phyloP scores from a whole-genome alignment of 2,797 vertebrate species.

The Eulemur rubriventer region DNA sequence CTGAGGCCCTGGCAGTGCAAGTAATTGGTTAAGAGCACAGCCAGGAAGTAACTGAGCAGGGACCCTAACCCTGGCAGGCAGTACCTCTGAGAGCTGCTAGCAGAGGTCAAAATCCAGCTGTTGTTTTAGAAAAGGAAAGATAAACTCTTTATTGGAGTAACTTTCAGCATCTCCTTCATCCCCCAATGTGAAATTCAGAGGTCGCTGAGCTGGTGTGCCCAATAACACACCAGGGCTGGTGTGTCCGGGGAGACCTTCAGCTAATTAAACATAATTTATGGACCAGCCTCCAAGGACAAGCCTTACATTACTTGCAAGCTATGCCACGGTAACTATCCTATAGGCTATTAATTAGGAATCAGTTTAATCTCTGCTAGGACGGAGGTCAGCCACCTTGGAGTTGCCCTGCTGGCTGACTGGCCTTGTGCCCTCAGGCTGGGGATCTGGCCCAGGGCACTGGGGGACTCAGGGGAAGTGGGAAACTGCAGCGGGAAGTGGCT shows the following conservation, averaged over 20 bases:
- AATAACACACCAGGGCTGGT: neutral
- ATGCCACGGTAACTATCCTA: conserved; percentile 73
- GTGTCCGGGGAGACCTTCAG: conserved; percentile 53
- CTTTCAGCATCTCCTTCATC: neutral
- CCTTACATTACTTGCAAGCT: conserved; percentile 75
- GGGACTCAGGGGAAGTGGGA: conserved; percentile 11
- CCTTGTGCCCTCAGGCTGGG: conserved; percentile 67
- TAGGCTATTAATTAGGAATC: conserved; percentile 80
- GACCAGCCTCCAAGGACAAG: conserved; percentile 70
- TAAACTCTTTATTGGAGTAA: neutral
- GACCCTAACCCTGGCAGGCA: neutral
- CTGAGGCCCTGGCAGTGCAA: neutral
- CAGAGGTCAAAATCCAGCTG: neutral
- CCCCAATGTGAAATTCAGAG: neutral
- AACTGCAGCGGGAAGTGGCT: conserved; percentile 39
- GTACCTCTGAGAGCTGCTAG: neutral
- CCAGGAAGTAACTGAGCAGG: neutral
- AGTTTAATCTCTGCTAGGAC: conserved; percentile 76
- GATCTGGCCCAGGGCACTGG: conserved; percentile 57
- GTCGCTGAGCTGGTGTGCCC: neutral
- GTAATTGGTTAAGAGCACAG: neutral
- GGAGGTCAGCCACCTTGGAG: conserved; percentile 78
- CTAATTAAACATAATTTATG: conserved; percentile 77
- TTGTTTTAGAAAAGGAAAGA: neutral
- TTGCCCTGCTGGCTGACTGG: conserved; percentile 72